Evolutionary conservation across 2,113 vertebrate genomes (phyloP).

Genomic region (Leuciscus idus): DNA sequence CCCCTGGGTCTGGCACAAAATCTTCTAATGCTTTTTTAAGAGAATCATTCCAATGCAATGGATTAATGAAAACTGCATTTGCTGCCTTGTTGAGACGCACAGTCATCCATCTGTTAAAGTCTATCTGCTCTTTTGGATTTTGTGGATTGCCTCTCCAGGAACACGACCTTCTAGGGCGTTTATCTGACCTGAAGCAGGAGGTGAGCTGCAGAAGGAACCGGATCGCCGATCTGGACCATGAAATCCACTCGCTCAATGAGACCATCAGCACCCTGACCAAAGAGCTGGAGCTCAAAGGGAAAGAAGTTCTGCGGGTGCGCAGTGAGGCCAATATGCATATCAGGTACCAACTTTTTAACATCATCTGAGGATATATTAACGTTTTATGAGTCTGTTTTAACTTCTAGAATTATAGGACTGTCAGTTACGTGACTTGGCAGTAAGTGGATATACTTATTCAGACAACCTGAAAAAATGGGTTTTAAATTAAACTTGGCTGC

Average conservation of each 20-base stretch:
- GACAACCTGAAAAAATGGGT: not conserved
- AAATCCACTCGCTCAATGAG: constrained; percentile 91
- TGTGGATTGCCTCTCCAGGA: constrained; percentile 73
- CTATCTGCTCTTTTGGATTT: constrained; percentile 1
- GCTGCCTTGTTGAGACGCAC: not conserved
- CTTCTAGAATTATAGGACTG: not conserved
- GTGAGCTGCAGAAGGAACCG: constrained; percentile 88
- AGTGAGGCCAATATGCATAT: constrained; percentile 96
- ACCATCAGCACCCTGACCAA: constrained; percentile 91
- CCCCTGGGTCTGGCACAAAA: constrained; percentile 6
- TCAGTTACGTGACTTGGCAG: too few relatives aligned
- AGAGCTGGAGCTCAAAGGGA: constrained; percentile 94
- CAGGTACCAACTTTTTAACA: constrained; percentile 75
- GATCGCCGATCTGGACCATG: constrained; percentile 90
- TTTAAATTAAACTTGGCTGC: too few relatives aligned
- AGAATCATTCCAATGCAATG: constrained; percentile 18
- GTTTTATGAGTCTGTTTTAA: not conserved
- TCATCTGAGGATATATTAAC: not conserved
- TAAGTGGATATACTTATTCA: not conserved
- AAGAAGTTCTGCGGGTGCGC: constrained; percentile 92
- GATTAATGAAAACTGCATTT: not conserved
- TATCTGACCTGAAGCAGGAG: constrained; percentile 88
- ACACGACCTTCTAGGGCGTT: constrained; percentile 84
- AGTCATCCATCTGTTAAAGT: not conserved
- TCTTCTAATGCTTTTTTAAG: constrained; percentile 29